phyloP scores from a whole-genome alignment of 2,888 invertebrate genomes.

The Catocala sponsa region DNA sequence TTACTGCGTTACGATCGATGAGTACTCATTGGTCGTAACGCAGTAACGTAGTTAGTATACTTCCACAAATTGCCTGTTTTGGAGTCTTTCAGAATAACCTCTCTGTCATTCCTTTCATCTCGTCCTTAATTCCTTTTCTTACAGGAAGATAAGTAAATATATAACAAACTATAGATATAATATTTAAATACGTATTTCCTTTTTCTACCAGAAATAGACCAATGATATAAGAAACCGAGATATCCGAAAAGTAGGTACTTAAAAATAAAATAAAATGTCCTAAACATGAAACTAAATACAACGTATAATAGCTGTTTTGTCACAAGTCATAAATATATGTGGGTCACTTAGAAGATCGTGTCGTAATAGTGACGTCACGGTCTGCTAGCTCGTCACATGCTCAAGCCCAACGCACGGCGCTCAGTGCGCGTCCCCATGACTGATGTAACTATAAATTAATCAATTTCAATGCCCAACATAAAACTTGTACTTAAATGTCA shows the following conservation, averaged over 20 bases:
- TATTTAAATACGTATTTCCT: background rate
- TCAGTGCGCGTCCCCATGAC: constrained; percentile 49
- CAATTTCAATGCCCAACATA: constrained; percentile 50
- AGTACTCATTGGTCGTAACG: too few relatives aligned
- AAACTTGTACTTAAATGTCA: constrained; percentile 50
- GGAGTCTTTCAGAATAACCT: too few relatives aligned
- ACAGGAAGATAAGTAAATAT: too few relatives aligned
- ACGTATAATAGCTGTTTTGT: constrained; percentile 27
- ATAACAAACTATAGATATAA: background rate
- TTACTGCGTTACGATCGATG: too few relatives aligned
- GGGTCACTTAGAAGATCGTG: constrained; percentile 43
- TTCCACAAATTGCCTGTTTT: too few relatives aligned
- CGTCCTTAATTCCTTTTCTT: too few relatives aligned
- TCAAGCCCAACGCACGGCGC: constrained; percentile 10
- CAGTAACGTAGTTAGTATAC: too few relatives aligned
- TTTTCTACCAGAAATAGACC: background rate
- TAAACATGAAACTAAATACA: constrained; percentile 8
- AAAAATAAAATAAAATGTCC: background rate
- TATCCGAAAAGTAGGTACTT: background rate
- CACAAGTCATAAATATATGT: constrained; percentile 31
- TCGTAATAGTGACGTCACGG: constrained; percentile 50
- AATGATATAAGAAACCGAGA: background rate
- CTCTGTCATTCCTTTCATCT: too few relatives aligned
- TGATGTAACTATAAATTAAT: constrained; percentile 55
- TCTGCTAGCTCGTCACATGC: constrained; percentile 51